Percentiles rank a stretch among this genome's conserved stretches.
Evolutionary conservation across 2,113 vertebrate species (phyloP).

Genomic region (Mionectes macconnelli): DNA sequence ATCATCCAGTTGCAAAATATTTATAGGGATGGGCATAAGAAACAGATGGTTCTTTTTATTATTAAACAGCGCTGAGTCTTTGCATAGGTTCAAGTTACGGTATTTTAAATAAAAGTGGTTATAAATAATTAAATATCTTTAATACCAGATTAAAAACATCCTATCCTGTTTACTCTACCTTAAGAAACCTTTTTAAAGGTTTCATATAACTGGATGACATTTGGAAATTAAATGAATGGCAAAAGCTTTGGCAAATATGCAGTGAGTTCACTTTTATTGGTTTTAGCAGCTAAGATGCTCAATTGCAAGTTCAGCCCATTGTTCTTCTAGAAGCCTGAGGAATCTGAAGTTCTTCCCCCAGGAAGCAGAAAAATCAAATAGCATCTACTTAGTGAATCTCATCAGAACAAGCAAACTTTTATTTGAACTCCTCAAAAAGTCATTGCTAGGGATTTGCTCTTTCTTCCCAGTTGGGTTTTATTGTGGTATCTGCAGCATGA

Average conservation of each 20-base stretch:
- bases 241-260: constrained; percentile 65
- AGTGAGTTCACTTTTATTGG: constrained; percentile 15
- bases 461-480: constrained; percentile 34
- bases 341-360: constrained; percentile 51
- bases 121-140: constrained; percentile 48
- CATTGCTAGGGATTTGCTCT: constrained; percentile 44
- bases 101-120: constrained; percentile 21
- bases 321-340: constrained; percentile 27
- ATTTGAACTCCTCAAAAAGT: constrained; percentile 62
- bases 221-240: constrained; percentile 66
- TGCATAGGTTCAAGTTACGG: constrained; percentile 15
- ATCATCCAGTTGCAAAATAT: not conserved
- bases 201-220: constrained; percentile 68
- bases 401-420: constrained; percentile 66
- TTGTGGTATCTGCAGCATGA: not conserved
- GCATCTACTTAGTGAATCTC: constrained; percentile 53
- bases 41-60: constrained; percentile 37
- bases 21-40: not conserved
- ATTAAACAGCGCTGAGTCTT: constrained; percentile 16
- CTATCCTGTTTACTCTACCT: constrained; percentile 38
- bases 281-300: constrained; percentile 44
- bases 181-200: constrained; percentile 46
- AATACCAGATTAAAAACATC: constrained; percentile 31
- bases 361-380: constrained; percentile 71
- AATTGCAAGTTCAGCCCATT: constrained; percentile 37